phyloP scores from a whole-genome alignment of 2,797 vertebrate genomes.

The Acropternis orthonyx region DNA sequence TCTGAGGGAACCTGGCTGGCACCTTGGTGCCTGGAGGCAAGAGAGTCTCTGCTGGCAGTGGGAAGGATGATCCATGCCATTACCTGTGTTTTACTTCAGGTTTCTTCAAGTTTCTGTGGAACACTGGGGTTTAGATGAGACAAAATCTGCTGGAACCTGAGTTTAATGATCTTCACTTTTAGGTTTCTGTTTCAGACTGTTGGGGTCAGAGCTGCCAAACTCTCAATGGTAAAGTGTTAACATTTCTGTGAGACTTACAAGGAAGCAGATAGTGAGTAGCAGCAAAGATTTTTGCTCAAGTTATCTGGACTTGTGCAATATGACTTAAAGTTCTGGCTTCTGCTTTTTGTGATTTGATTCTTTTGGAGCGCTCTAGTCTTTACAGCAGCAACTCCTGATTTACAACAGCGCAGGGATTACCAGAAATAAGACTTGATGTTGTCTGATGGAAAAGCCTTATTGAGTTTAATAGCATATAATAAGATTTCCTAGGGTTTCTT shows the following conservation, averaged over 20 bases:
- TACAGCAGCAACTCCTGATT: conserved; percentile 21
- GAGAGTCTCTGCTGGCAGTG: background rate
- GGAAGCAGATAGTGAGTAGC: background rate
- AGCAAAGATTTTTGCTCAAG: background rate
- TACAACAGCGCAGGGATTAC: background rate
- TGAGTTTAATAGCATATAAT: conserved; percentile 39
- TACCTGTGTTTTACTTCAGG: background rate
- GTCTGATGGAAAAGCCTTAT: conserved; percentile 45
- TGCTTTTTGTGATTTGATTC: background rate
- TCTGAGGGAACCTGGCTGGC: background rate
- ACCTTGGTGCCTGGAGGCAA: background rate
- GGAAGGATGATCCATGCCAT: background rate
- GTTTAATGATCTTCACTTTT: background rate
- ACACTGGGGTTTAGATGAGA: background rate
- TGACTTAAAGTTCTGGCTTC: background rate
- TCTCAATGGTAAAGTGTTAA: background rate
- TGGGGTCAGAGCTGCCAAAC: background rate
- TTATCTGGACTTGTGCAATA: background rate
- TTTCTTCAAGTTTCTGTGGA: background rate
- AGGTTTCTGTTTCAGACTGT: background rate
- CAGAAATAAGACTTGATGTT: conserved; percentile 44
- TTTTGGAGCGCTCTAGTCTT: background rate
- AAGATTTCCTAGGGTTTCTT: conserved; percentile 30
- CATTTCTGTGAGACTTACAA: background rate
- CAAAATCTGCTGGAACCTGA: background rate